These are phyloP conservation scores for Dione vanillae DNA, from an alignment of 2,888 invertebrate species.

Conservation along the genomic window DNA sequence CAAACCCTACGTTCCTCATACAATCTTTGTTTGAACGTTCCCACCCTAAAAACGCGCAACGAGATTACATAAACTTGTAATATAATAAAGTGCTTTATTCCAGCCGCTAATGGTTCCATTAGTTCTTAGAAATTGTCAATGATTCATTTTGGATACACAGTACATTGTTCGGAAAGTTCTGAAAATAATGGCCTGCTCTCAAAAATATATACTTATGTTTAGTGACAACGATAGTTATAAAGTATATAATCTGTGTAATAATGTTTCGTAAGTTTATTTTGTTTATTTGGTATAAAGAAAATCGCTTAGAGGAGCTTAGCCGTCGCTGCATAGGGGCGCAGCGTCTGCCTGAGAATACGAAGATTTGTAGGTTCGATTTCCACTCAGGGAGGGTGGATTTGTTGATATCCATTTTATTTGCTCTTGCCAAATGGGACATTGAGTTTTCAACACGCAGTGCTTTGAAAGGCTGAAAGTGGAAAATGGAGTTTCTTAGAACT, in stretches of 20 bases:
- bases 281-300: too few species aligned
- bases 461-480: not conserved
- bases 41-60: slow-evolving; percentile 22
- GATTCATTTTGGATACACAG: slow-evolving; percentile 30
- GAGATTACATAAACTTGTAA: slow-evolving; percentile 19
- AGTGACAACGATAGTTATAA: not conserved
- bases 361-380: too few species aligned
- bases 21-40: slow-evolving; percentile 6
- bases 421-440: not conserved
- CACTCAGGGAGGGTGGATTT: too few species aligned
- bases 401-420: too few species aligned
- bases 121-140: slow-evolving; percentile 35
- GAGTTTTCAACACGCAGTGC: not conserved
- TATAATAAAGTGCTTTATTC: slow-evolving; percentile 26
- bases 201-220: slow-evolving; percentile 24
- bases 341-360: too few species aligned
- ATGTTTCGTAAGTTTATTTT: too few species aligned
- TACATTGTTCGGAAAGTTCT: slow-evolving; percentile 22
- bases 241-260: not conserved
- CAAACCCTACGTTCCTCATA: slow-evolving; percentile 14
- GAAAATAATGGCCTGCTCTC: slow-evolving; percentile 17
- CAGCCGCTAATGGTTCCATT: slow-evolving; percentile 34
- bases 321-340: too few species aligned
- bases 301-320: too few species aligned
- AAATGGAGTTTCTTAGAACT: not conserved